phyloP scores from a whole-genome alignment of 30 jellyfish, hydroid and myxozoan species.

The Sanderia malayensis region DNA sequence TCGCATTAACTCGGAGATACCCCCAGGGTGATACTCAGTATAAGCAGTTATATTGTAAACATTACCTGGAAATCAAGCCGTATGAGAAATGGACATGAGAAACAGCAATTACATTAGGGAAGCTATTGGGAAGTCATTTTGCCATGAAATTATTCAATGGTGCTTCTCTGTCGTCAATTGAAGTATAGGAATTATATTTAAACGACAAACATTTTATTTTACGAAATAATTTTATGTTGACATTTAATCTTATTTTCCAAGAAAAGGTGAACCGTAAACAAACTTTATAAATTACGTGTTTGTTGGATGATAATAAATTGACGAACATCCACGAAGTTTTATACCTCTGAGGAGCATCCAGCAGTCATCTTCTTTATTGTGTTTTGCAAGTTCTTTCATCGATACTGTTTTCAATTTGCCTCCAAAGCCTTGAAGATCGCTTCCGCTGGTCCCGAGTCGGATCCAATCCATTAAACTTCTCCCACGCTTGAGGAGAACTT shows the following conservation, averaged over 20 bases:
- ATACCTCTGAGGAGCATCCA: conserved; percentile 96
- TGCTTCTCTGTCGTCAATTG: no score
- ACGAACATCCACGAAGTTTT: neutral
- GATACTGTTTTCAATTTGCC: conserved; percentile 67
- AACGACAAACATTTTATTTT: neutral
- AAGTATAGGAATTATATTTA: no score
- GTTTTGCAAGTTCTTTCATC: conserved; percentile 80
- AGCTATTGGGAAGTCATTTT: no score
- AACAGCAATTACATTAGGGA: no score
- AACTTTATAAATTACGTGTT: no score
- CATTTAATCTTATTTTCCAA: neutral
- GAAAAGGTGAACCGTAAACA: no score
- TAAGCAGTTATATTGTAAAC: conserved; percentile 89
- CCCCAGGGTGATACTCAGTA: conserved; percentile 98
- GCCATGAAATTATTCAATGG: no score
- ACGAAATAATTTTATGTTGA: neutral
- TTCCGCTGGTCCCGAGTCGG: conserved; percentile 76
- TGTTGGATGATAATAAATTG: no score
- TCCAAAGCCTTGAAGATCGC: conserved; percentile 80
- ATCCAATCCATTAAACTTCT: conserved; percentile 98
- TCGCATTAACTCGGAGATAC: conserved; percentile 85
- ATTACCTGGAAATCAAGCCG: conserved; percentile 79
- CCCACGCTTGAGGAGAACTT: conserved; percentile 84
- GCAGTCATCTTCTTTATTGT: conserved; percentile 76
- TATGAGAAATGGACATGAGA: no score